Conservation (phyloP, 1,140 invertebrate species). For the Apis cerana region DNA sequence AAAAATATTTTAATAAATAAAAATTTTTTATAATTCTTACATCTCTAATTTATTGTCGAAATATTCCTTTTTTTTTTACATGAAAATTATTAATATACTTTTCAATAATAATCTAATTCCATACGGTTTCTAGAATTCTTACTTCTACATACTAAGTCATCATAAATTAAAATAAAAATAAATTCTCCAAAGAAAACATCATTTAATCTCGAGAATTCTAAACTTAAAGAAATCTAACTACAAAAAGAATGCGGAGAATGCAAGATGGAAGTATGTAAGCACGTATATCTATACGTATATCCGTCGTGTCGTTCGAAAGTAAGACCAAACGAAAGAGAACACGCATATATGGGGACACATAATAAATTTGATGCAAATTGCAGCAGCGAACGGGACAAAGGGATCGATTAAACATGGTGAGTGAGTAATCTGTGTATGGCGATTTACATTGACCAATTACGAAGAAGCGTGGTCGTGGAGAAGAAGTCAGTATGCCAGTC, state of each 20-base stretch:
- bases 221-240: background rate
- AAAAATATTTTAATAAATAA: too few relatives aligned
- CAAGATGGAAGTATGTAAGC: background rate
- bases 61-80: too few relatives aligned
- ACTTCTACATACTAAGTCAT: background rate
- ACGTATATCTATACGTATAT: background rate
- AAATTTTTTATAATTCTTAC: too few relatives aligned
- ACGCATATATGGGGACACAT: background rate
- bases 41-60: too few relatives aligned
- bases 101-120: background rate
- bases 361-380: slow-evolving; percentile 47
- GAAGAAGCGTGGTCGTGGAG: slow-evolving; percentile 48
- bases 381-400: slow-evolving; percentile 13
- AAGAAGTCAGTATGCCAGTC: slow-evolving; percentile 76
- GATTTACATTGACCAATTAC: slow-evolving; percentile 55
- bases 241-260: background rate
- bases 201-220: background rate
- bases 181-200: background rate
- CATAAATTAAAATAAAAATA: background rate
- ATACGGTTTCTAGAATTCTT: background rate
- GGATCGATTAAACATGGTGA: slow-evolving; percentile 48
- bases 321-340: slow-evolving; percentile 42
- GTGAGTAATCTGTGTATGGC: slow-evolving; percentile 25
- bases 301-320: background rate
- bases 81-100: too few relatives aligned